Evolutionary conservation across 2,888 invertebrate species (phyloP), one percentile per base, ranked within the genome.

Genomic region (Atrina japonica): DNA sequence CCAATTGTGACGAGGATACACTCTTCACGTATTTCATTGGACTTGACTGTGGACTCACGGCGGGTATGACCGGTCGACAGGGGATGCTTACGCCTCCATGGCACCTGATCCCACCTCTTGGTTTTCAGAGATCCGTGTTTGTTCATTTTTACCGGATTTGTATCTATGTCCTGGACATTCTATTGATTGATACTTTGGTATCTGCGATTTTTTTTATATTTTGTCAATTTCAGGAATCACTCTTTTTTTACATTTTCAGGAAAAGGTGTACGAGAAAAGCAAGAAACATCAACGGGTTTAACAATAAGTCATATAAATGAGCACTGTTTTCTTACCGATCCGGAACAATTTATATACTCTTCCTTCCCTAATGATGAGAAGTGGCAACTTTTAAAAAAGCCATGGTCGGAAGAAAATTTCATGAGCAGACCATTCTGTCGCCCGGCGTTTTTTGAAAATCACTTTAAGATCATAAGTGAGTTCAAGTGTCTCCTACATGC

Each of bases 271-370:
- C 21, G 63, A 30, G 35, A 73, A 35, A 64, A 65, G 41, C 68
- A 73, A 43, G 58, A 60, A 35, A 18, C 16, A 21, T 69, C 69
- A 1, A n/a, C 55, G 30, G 69, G 69, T 9, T 7, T 9, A 40
- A 58, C 66, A 9, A 40, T 73, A 3, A 29, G 30, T 0, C 63
- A 61, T 16, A 14, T 72, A 6, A 64, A 75, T 14, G 75, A 75
- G 16, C 69, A 66, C 49, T 75, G 66, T 52, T 75, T 75, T 29
- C 55, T 75, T 21, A 75, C 75, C 30, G 72, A 75, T 30, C 72
- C 75, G 3, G 69, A 66, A 9, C 40, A 63, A 11, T 66, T 75
- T 25, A 63, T 75, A 21, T 69, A 69, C 40, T 41, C 40, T 9
- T 59, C 58, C 9, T 66, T 43, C 23, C 69, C 75, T 5, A 11